A percentile compares a stretch with the other conserved stretches of the same genome.
phyloP scores from a whole-genome alignment of 1,140 invertebrate genomes.

The Druon quercuslanigerum region DNA sequence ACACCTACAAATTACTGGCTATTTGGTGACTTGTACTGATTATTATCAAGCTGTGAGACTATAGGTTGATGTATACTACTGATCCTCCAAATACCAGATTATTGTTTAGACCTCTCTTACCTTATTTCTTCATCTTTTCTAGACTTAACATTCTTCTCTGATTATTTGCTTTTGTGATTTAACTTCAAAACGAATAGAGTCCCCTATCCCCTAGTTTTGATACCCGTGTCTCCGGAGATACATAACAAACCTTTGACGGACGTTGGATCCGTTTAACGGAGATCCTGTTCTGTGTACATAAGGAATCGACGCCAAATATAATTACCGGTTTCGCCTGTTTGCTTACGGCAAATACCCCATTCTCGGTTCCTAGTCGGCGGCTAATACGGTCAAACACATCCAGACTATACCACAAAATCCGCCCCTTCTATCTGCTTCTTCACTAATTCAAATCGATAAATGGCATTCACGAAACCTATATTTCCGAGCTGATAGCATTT shows the following conservation, averaged over 20 bases:
- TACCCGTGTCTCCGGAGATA: slow-evolving; percentile 43
- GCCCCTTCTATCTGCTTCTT: not conserved
- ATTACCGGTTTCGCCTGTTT: slow-evolving; percentile 71
- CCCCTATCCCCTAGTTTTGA: not conserved
- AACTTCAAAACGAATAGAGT: too few relatives aligned
- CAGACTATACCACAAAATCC: not conserved
- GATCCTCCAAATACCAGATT: too few relatives aligned
- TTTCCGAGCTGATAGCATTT: too few relatives aligned
- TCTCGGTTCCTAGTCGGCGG: slow-evolving; percentile 8
- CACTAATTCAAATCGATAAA: not conserved
- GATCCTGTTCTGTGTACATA: slow-evolving; percentile 60
- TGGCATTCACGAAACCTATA: too few relatives aligned
- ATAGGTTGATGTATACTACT: too few relatives aligned
- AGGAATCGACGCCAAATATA: slow-evolving; percentile 72
- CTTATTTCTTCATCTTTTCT: too few relatives aligned
- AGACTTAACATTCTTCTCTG: too few relatives aligned
- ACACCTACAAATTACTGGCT: too few relatives aligned
- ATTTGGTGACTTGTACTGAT: too few relatives aligned
- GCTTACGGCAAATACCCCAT: slow-evolving; percentile 58
- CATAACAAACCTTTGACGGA: slow-evolving; percentile 59
- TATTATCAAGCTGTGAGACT: too few relatives aligned
- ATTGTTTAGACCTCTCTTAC: too few relatives aligned
- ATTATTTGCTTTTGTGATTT: too few relatives aligned
- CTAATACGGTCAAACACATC: slow-evolving; percentile 34
- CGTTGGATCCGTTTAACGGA: slow-evolving; percentile 46